These are phyloP conservation scores for Oligia fasciuncula DNA, from an alignment of 2,888 invertebrate genomes.

Conservation along the genomic window DNA sequence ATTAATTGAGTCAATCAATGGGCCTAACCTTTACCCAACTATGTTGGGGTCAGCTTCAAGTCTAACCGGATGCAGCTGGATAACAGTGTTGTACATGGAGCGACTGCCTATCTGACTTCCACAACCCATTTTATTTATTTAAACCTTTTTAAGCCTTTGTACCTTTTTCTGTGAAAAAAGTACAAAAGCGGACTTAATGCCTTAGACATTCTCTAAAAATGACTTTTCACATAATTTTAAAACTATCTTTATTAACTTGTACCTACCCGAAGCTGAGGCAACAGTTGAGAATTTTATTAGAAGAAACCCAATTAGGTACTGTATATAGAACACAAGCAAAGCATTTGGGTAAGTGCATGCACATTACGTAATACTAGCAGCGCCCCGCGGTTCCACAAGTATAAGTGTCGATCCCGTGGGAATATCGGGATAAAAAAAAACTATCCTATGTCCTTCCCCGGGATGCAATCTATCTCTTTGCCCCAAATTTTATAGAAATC, in stretches of 20 bases:
- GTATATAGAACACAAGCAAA: constrained; percentile 39
- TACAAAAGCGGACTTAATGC: too few species aligned
- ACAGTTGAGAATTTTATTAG: constrained; percentile 1
- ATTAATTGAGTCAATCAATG: neutral
- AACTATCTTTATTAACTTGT: neutral
- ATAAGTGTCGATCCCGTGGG: too few species aligned
- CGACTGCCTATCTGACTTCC: neutral
- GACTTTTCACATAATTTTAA: neutral
- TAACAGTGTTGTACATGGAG: neutral
- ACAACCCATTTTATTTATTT: neutral
- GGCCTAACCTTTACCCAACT: neutral
- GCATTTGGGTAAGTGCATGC: constrained; percentile 13
- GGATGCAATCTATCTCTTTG: too few species aligned
- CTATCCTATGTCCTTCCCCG: too few species aligned
- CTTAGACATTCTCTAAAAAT: neutral
- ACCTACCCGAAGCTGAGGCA: neutral
- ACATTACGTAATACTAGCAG: neutral
- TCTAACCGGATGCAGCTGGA: neutral
- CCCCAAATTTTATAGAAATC: too few species aligned
- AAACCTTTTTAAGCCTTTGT: too few species aligned
- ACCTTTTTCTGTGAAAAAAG: too few species aligned
- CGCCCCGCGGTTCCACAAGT: too few species aligned
- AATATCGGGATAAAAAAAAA: too few species aligned
- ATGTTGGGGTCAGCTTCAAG: neutral
- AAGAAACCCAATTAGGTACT: constrained; percentile 9